Percentiles rank a stretch among this genome's conserved stretches.
Conservation (phyloP, 2,888 invertebrate species). For the Epiblema foenella region DNA sequence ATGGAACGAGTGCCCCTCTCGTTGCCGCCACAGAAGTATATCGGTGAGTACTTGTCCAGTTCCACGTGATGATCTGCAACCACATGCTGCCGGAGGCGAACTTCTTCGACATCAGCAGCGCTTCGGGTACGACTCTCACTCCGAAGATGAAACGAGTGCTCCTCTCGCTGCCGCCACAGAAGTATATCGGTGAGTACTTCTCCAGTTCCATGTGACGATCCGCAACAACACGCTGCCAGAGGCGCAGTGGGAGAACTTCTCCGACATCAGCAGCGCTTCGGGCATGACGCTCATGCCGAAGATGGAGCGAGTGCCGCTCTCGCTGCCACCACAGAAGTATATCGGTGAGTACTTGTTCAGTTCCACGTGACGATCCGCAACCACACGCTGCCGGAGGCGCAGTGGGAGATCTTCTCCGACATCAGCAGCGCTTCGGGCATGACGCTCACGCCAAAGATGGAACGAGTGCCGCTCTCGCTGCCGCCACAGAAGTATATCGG, state of each 20-base stretch:
- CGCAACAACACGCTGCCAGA: constrained; percentile 73
- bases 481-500: no score
- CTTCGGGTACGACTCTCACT: constrained; percentile 91
- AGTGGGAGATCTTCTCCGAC: constrained; percentile 70
- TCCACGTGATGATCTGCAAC: constrained; percentile 94
- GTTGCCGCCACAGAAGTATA: constrained; percentile 87
- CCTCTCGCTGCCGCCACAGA: no score
- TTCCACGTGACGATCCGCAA: no score
- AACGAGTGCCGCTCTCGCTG: no score
- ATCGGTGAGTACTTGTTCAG: constrained; percentile 75
- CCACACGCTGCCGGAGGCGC: constrained; percentile 82
- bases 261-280: constrained; percentile 94
- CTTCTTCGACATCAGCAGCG: constrained; percentile 94
- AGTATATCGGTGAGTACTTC: no score
- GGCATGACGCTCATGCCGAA: constrained; percentile 92
- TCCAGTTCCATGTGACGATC: constrained; percentile 90
- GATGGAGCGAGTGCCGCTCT: constrained; percentile 87
- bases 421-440: constrained; percentile 93
- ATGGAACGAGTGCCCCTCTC: constrained; percentile 87
- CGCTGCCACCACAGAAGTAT: constrained; percentile 87
- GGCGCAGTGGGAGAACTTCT: constrained; percentile 74
- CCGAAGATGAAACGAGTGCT: no score
- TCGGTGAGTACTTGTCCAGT: constrained; percentile 85
- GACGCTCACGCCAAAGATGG: constrained; percentile 85
- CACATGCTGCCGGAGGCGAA: constrained; percentile 92